phyloP scores from a whole-genome alignment of 2,888 invertebrate genomes.

The Melitaea athalia region DNA sequence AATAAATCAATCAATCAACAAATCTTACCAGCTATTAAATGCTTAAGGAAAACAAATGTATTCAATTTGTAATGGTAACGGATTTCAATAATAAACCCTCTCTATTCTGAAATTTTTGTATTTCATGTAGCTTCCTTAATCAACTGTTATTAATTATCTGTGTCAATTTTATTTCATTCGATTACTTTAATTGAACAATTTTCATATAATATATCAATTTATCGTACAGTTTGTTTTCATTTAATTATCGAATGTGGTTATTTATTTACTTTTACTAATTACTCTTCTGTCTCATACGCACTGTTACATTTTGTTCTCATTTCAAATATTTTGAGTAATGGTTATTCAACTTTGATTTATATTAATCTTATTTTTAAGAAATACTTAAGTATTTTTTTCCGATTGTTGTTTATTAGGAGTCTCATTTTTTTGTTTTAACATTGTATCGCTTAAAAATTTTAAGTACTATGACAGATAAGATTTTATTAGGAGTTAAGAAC shows the following conservation, averaged over 20 bases:
- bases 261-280: slow-evolving; percentile 1
- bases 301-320: slow-evolving; percentile 5
- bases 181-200: background rate
- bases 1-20: no score
- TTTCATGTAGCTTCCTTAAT: no score
- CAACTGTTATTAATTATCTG: background rate
- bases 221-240: slow-evolving; percentile 31
- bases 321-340: no score
- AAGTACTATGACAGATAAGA: background rate
- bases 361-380: no score
- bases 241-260: slow-evolving; percentile 13
- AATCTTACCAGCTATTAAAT: no score
- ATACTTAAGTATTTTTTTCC: no score
- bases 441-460: background rate
- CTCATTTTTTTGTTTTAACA: background rate
- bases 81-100: no score
- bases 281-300: slow-evolving; percentile 1
- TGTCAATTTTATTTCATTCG: background rate
- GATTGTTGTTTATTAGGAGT: no score
- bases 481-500: slow-evolving; percentile 5
- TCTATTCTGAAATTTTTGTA: no score
- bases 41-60: no score
- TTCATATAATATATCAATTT: background rate
- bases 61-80: no score
- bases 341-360: no score